phyloP scores from a whole-genome alignment of 92 coral and sea anemone species.

The Phymanthus crucifer region DNA sequence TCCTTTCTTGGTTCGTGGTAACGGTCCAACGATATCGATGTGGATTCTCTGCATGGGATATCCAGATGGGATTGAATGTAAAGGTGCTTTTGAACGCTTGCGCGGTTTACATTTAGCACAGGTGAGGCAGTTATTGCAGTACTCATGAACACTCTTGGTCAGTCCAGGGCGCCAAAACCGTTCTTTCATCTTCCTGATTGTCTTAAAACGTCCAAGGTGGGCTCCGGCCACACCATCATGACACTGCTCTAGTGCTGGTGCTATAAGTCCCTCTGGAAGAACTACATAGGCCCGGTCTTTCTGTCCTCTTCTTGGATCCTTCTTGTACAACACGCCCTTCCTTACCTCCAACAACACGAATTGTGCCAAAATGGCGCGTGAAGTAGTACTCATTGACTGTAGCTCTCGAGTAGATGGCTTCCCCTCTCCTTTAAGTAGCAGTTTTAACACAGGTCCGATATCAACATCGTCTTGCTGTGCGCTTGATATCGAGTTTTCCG shows the following conservation, averaged over 20 bases:
- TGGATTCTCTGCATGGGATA: slow-evolving; percentile 56
- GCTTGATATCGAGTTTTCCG: too few species aligned
- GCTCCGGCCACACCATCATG: slow-evolving; percentile 42
- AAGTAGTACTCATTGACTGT: neutral
- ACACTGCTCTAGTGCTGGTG: slow-evolving; percentile 21
- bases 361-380: neutral
- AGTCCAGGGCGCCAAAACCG: slow-evolving; percentile 62
- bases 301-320: neutral
- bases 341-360: neutral
- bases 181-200: slow-evolving; percentile 49
- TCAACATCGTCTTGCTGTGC: neutral
- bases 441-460: neutral
- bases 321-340: neutral
- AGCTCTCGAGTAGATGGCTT: neutral
- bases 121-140: slow-evolving; percentile 22
- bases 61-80: slow-evolving; percentile 42
- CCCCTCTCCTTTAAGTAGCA: neutral
- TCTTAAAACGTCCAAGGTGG: slow-evolving; percentile 49
- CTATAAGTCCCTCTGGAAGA: neutral
- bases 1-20: slow-evolving; percentile 48
- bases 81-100: slow-evolving; percentile 27
- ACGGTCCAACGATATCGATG: slow-evolving; percentile 50
- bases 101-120: slow-evolving; percentile 43
- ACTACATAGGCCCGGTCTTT: neutral
- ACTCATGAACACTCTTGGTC: slow-evolving; percentile 34